phyloP scores from a whole-genome alignment of 2,797 vertebrate genomes.

The Acanthornis magna region DNA sequence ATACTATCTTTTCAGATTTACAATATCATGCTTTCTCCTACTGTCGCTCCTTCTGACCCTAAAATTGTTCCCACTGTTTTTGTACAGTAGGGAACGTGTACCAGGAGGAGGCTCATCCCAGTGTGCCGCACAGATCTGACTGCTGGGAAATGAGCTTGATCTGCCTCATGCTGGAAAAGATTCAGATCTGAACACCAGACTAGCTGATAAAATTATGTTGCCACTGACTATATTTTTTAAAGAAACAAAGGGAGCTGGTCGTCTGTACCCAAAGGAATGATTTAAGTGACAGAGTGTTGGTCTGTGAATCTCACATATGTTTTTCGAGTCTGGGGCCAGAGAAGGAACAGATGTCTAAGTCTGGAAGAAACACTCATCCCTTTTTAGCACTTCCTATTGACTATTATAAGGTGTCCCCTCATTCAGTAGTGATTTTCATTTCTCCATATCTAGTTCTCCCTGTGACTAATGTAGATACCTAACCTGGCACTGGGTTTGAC shows the following conservation, averaged over 20 bases:
- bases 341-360: conserved; percentile 29
- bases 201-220: conserved; percentile 12
- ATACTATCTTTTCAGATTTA: neutral
- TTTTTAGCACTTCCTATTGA: conserved; percentile 5
- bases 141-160: neutral
- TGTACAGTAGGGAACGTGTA: neutral
- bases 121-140: neutral
- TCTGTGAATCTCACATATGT: conserved; percentile 18
- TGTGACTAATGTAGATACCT: neutral
- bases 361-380: conserved; percentile 6
- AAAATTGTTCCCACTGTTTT: neutral
- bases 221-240: neutral
- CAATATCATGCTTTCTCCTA: neutral
- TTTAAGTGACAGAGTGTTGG: conserved; percentile 6
- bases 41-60: neutral
- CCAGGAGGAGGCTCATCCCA: neutral
- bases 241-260: conserved; percentile 17
- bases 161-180: neutral
- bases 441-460: neutral
- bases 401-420: neutral
- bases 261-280: neutral
- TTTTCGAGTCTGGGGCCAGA: neutral
- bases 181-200: neutral
- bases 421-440: neutral
- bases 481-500: neutral